Evolutionary conservation across 2,797 vertebrate genomes (phyloP).

Genomic region (Salarias fasciatus): DNA sequence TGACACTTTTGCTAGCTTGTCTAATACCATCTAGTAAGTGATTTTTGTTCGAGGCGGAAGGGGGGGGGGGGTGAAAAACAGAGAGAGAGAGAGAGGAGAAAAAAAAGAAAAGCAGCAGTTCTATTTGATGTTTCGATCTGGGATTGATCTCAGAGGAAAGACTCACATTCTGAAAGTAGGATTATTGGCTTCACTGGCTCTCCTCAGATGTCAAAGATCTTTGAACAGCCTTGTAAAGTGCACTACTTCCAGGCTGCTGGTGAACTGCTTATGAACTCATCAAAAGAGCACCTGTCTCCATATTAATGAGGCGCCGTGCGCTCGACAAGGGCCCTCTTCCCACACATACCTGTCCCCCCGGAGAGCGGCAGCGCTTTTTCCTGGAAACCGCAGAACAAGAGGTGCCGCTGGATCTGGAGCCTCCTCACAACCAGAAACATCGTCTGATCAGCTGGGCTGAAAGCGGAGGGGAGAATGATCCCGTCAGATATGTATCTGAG

Average conservation of each 20-base stretch:
- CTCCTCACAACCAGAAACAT: constrained; percentile 43
- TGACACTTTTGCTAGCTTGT: constrained; percentile 86
- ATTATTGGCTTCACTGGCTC: constrained; percentile 99
- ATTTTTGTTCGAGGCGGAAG: constrained; percentile 83
- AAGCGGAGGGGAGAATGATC: not conserved
- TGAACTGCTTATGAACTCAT: constrained; percentile 98
- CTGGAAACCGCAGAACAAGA: constrained; percentile 75
- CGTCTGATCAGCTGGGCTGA: constrained; percentile 10
- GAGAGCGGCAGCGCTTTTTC: constrained; percentile 77
- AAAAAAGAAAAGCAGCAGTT: constrained; percentile 88
- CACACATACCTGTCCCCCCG: constrained; percentile 83
- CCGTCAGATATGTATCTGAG: not conserved
- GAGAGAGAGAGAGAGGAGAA: constrained; percentile 25
- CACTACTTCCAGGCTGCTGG: constrained; percentile 90
- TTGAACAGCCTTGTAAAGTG: constrained; percentile 98
- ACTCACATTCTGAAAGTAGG: constrained; percentile 97
- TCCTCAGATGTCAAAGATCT: constrained; percentile 99
- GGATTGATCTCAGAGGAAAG: constrained; percentile 98
- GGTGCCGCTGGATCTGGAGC: constrained; percentile 42
- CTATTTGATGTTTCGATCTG: constrained; percentile 99
- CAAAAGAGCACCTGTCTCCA: constrained; percentile 89
- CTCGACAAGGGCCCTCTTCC: constrained; percentile 79
- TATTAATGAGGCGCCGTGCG: constrained; percentile 87
- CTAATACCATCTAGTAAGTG: constrained; percentile 93
- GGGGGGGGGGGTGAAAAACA: not conserved